Base-by-base conservation (phyloP, 2,797 vertebrate species). In the Etheostoma nigrum region DNA sequence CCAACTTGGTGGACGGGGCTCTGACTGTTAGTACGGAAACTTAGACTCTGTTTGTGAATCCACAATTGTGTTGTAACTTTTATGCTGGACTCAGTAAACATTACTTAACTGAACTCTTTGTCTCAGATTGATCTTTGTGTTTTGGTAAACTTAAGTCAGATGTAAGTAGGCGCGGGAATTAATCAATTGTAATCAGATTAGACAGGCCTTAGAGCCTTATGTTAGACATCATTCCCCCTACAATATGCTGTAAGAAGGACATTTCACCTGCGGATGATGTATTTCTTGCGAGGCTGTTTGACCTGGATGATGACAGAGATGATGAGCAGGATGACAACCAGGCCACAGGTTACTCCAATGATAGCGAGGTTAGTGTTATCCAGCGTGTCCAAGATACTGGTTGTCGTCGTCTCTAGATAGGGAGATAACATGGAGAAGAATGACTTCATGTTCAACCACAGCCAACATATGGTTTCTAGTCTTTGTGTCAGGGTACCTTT, bases 251-350 rank as follows among this genome's bases (percentile, higher is more conserved):
- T 45, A 2, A 36, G 7, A 47, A 14, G 59, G 2, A 42, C 2
- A 49, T 79, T 42, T 54, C 44, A 94, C 93, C 92, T 92, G 72
- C 92, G 93, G 64, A 94, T 92, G 42, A 95, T 92, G 73, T 94
- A 95, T 81, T 95, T 99, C 93, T 98, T 99, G 87, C 98, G 97
- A 78, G 98, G 98, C 91, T 99, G 98, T 92, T 97, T 99, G 91
- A 98, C 90, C 90, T 99, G 98, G 82, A 99, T 97, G 86, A 99
- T 93, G 86, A 97, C 94, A 64, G 98, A 98, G 81, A 97, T 92
- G 82, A 96, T 88, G 76, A 99, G 96, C 80, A 99, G 95, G 93
- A 99, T 95, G 87, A 97, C 89, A 27, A 99, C 98, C 88, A 98
- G 94, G 90, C 97, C 95, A 78, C 96, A 97, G 78, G 98, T 97